A percentile compares a stretch with the other conserved stretches of the same genome.
Evolutionary conservation across 2,797 vertebrate species (phyloP).

Genomic region (Orientallactaga sibirica): DNA sequence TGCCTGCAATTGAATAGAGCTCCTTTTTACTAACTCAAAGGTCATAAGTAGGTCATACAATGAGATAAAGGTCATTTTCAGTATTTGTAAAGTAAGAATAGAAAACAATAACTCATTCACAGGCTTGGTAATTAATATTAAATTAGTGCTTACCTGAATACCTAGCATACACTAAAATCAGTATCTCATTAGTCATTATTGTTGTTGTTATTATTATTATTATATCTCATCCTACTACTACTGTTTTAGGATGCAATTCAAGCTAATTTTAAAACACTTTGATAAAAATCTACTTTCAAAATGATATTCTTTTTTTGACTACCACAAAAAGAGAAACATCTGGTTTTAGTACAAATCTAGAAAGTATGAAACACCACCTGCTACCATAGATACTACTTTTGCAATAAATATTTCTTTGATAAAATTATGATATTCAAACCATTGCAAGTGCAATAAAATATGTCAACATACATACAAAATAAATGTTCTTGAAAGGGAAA

Average conservation of each 20-base stretch:
- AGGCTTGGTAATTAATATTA: conserved; percentile 7
- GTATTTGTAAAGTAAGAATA: conserved; percentile 29
- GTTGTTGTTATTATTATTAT: background rate
- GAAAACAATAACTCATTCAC: background rate
- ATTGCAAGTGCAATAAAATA: background rate
- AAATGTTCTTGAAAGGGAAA: conserved; percentile 2
- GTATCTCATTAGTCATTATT: background rate
- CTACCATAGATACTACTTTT: background rate
- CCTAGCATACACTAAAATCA: background rate
- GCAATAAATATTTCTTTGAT: background rate
- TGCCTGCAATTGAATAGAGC: background rate
- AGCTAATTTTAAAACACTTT: background rate
- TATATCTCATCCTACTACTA: background rate
- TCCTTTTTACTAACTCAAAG: background rate
- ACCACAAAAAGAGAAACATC: background rate
- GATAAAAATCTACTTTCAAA: background rate
- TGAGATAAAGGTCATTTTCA: conserved; percentile 15
- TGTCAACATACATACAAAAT: background rate
- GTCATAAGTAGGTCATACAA: background rate
- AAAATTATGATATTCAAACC: background rate
- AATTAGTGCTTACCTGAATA: background rate
- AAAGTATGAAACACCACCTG: background rate
- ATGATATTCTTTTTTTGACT: background rate
- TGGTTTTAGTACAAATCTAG: conserved; percentile 31
- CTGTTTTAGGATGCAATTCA: background rate